Percentiles rank a stretch among this genome's conserved stretches.
Conservation (phyloP, 2,113 vertebrate genomes). For the human region GRCh38 chr4:108279501-108280000, state of each 20-base stretch:
- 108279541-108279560: background rate
- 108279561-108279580: slow-evolving; percentile 2
- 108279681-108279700: slow-evolving; percentile 69
- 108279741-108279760: slow-evolving; percentile 76
- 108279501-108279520: slow-evolving; percentile 57
- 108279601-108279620: slow-evolving; percentile 54
- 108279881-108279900: slow-evolving; percentile 74
- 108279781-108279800: slow-evolving; percentile 80
- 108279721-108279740: slow-evolving; percentile 79
- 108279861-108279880: slow-evolving; percentile 76
- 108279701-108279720: slow-evolving; percentile 72
- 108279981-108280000: slow-evolving; percentile 27
- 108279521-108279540: slow-evolving; percentile 36
- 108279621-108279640: slow-evolving; percentile 67
- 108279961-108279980: slow-evolving; percentile 35
- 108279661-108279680: slow-evolving; percentile 62
- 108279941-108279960: slow-evolving; percentile 71
- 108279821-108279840: slow-evolving; percentile 79
- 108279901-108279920: slow-evolving; percentile 38
- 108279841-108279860: slow-evolving; percentile 78
- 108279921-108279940: slow-evolving; percentile 15
- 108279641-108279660: slow-evolving; percentile 56
- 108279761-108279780: slow-evolving; percentile 73
- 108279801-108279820: slow-evolving; percentile 71
- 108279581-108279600: slow-evolving; percentile 54